Evolutionary conservation across 2,888 invertebrate species (phyloP).

Genomic region (Drosophila monieri): DNA sequence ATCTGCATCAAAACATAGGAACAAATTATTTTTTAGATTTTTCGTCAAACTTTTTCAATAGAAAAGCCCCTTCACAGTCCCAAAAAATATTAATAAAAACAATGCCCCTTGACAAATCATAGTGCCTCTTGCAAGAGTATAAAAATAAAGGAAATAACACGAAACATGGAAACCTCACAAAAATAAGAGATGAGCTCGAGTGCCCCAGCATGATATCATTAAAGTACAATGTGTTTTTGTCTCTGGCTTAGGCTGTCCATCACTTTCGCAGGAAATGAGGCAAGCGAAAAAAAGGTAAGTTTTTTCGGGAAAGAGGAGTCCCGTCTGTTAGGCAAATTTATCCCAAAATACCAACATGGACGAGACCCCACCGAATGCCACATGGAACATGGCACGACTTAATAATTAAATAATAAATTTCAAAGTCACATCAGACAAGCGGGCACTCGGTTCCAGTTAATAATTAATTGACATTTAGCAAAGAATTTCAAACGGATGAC

Average conservation of each 20-base stretch:
- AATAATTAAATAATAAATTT: constrained; percentile 69
- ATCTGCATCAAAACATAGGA: too few relatives aligned
- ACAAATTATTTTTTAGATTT: too few relatives aligned
- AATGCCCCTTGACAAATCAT: neutral
- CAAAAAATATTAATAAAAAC: too few relatives aligned
- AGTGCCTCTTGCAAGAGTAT: neutral
- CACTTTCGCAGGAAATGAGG: constrained; percentile 75
- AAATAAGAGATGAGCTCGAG: constrained; percentile 24
- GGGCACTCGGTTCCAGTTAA: constrained; percentile 54
- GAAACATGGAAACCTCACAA: constrained; percentile 32
- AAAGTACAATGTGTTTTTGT: constrained; percentile 33
- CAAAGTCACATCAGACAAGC: constrained; percentile 9
- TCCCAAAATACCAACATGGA: constrained; percentile 45
- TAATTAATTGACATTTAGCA: constrained; percentile 77
- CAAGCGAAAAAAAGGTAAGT: constrained; percentile 36
- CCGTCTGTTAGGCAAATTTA: constrained; percentile 16
- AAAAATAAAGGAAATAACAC: neutral
- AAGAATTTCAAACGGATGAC: constrained; percentile 56
- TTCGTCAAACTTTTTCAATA: too few relatives aligned
- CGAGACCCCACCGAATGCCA: constrained; percentile 14
- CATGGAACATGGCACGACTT: constrained; percentile 66
- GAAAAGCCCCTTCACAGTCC: too few relatives aligned
- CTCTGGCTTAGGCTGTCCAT: constrained; percentile 50
- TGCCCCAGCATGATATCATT: constrained; percentile 71
- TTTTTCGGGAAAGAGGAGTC: constrained; percentile 21